phyloP scores from a whole-genome alignment of 2,888 invertebrate species.

The Hemistola chrysoprasaria region DNA sequence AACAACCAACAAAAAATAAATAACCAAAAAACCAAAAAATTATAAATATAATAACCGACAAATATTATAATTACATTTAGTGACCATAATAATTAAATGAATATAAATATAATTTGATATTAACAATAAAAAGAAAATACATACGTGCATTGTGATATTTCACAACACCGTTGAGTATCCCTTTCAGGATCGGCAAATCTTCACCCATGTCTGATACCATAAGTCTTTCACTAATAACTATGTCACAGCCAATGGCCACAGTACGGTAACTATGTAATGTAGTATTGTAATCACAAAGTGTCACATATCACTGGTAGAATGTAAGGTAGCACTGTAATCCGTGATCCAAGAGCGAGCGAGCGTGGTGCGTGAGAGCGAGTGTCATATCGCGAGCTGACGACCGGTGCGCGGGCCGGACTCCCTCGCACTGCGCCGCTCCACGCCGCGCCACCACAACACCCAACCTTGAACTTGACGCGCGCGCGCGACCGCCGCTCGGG shows the following conservation, averaged over 20 bases:
- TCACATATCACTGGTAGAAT: constrained; percentile 59
- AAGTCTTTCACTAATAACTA: constrained; percentile 71
- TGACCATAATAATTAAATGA: too few relatives aligned
- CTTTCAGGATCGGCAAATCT: constrained; percentile 95
- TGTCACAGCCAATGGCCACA: constrained; percentile 78
- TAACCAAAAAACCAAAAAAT: too few relatives aligned
- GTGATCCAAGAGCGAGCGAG: constrained; percentile 54
- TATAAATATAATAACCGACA: too few relatives aligned
- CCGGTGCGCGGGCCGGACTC: constrained; percentile 82
- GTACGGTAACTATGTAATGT: constrained; percentile 70
- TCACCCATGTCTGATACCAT: constrained; percentile 89
- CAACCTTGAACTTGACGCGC: constrained; percentile 82
- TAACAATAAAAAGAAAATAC: constrained; percentile 69
- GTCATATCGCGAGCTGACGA: constrained; percentile 71
- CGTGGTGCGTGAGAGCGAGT: constrained; percentile 47
- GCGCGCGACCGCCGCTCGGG: constrained; percentile 58
- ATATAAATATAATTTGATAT: too few relatives aligned
- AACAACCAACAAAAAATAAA: too few relatives aligned
- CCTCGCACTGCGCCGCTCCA: constrained; percentile 82
- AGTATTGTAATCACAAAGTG: constrained; percentile 52
- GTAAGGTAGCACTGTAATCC: constrained; percentile 75
- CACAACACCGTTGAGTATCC: constrained; percentile 94
- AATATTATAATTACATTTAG: too few relatives aligned
- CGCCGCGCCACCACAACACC: constrained; percentile 84
- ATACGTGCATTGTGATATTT: constrained; percentile 97